These are phyloP conservation scores for Pentamera pediparva DNA, from an alignment of 53 echinoderm and acorn worm species.

Conservation along the genomic window DNA sequence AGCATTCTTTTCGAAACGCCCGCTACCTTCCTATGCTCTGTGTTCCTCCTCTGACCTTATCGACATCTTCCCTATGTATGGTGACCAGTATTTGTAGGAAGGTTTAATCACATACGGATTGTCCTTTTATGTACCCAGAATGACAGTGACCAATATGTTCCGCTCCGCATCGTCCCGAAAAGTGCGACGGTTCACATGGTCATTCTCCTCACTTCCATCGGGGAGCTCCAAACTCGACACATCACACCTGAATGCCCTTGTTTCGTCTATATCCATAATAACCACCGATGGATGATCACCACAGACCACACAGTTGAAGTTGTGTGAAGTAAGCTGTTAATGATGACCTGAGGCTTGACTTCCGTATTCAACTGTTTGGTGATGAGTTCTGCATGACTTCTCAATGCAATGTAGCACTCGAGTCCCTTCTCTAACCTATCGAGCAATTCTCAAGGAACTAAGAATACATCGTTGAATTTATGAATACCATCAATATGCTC, in stretches of 20 bases:
- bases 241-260: neutral
- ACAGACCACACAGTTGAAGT: constrained; percentile 13
- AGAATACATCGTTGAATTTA: constrained; percentile 14
- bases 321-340: neutral
- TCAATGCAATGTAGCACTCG: neutral
- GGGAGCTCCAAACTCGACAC: neutral
- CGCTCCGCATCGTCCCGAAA: constrained; percentile 14
- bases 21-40: constrained; percentile 10
- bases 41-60: neutral
- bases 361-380: neutral
- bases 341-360: neutral
- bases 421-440: neutral
- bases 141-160: neutral
- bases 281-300: constrained; percentile 17
- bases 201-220: neutral
- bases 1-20: neutral
- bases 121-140: neutral
- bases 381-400: neutral
- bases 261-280: constrained; percentile 24
- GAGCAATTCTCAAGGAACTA: neutral
- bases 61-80: neutral
- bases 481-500: neutral
- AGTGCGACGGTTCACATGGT: neutral
- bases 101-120: neutral
- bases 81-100: neutral